Base-by-base conservation (phyloP, 92 coral and sea anemone genomes). In the Zoanthus sansibaricus region DNA sequence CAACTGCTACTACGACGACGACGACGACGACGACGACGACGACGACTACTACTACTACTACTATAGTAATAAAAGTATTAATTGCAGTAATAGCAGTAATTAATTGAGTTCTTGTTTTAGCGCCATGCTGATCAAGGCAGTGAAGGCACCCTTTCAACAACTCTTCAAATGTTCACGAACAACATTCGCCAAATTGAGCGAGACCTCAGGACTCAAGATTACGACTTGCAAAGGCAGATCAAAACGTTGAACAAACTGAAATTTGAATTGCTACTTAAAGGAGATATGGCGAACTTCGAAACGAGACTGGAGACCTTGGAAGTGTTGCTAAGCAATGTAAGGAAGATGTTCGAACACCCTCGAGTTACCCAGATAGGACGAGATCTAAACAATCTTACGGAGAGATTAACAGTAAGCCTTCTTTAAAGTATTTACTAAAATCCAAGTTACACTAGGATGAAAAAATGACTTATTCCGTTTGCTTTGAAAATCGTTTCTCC, bases 101-200 rank as follows among this genome's bases (percentile, higher is more conserved):
- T 25, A 25, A 4, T 6, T 20, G 3, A 11, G 7, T 69, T 69
- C 31, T 69, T 76, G 32, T 12, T 54, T 54, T 21, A 76, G 82
- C 64, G 82, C 11, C 82, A 51, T 21, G 82, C 47, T 21, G 25
- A 14, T 2, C 82, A 76, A 76, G 82, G 82, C 45, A 11, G 56
- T 37, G 42, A 37, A 11, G 46, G 5, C 82, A 9, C 20, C 20
- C 10, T 52, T 25, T 54, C 82, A 6, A 15, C 82, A 14, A 76
- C 82, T 14, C 66, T 76, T 25, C 67, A 76, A 54, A 76, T 76
- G 52, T 54, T 52, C 67, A 76, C 67, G 20, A 54, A 30, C 13
- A 76, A 14, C 21, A 16, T 76, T 8, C 82, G 64, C 82, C 30
- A 52, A 25, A 0, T 76, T 12, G 82, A 76, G 31, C 54, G 47